Evolutionary conservation across 2,888 invertebrate species (phyloP).

Genomic region (Lasioglossum pauxillum): DNA sequence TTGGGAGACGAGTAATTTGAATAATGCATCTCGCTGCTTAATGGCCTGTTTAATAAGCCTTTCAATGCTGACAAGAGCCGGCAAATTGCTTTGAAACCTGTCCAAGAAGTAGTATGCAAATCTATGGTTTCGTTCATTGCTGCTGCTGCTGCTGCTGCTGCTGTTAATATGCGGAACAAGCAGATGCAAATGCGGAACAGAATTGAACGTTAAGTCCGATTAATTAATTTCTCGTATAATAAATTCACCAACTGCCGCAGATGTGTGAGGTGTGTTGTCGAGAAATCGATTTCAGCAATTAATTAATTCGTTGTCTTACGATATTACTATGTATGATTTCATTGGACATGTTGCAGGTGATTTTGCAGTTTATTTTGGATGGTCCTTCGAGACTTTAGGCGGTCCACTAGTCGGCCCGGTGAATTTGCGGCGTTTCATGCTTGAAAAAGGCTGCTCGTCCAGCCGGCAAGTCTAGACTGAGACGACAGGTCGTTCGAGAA

Average conservation of each 20-base stretch:
- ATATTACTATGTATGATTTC: not conserved
- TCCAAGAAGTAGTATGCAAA: constrained; percentile 41
- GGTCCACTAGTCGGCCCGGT: constrained; percentile 43
- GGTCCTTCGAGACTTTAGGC: constrained; percentile 30
- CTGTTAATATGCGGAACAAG: constrained; percentile 15
- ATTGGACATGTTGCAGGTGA: not conserved
- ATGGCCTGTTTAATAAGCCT: constrained; percentile 47
- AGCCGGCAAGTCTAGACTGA: constrained; percentile 63
- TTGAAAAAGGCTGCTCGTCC: constrained; percentile 57
- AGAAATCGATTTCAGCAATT: not conserved
- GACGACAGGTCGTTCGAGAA: constrained; percentile 59
- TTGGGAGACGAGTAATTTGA: constrained; percentile 50
- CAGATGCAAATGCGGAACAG: constrained; percentile 13
- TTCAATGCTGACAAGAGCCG: constrained; percentile 37
- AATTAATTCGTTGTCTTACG: not conserved
- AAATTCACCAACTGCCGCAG: not conserved
- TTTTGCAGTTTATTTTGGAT: constrained; percentile 25
- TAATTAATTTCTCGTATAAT: constrained; percentile 35
- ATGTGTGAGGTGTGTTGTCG: not conserved
- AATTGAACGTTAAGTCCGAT: constrained; percentile 12
- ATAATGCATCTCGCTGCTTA: constrained; percentile 42
- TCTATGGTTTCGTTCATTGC: constrained; percentile 26
- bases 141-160: not conserved
- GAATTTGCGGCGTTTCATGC: constrained; percentile 58
- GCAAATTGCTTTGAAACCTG: constrained; percentile 49